Base-by-base conservation (phyloP, 2,888 invertebrate species). In the Athetis lepigone region DNA sequence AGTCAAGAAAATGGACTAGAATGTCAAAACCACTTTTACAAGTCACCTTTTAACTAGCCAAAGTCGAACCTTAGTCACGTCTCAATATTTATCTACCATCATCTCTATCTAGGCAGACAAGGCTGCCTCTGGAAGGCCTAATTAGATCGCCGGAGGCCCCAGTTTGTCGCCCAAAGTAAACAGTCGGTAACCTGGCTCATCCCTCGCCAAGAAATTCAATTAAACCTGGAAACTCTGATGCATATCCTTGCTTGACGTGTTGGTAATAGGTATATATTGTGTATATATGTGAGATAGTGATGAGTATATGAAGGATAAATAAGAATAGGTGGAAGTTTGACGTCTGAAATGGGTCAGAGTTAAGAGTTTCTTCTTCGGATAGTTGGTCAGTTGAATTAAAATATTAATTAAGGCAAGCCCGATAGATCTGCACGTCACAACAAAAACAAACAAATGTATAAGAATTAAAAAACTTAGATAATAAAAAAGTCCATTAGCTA, bases 191-290 rank as follows among this genome's bases (percentile, higher is more conserved):
- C 82, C 80, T 81, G 75, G 62, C 77, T 84, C 86, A 83, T 82
- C 80, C 77, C 77, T 81, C 82, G 80, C 74, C 79, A 82, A 88
- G 88, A 89, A 88, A 91, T 90, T 88, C 89, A 91, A 91, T 91
- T 91, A 89, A 78, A 80, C 73, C 84, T 84, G 85, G 85, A 86
- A 88, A 83, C 86, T 88, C 65, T 63, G 80, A 82, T 86, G 84
- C 87, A 87, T 82, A 85, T 83, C 79, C 84, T 84, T 77, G 69
- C 74, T 72, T 39, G n/a, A n/a, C 52, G 46, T 23, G 62, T 42
- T 51, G 11, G n/a, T n/a, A n/a, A n/a, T 16, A 16, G 8, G 5
- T 36, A 16, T 5, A 49, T 50, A 46, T 36, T 37, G 33, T 55
- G 39, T 54, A 25, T 49, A 18, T 6, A 33, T 11, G 7, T 8